These are phyloP conservation scores for Tychaedon coryphoeus DNA, from an alignment of 2,113 vertebrate genomes.

Conservation along the genomic window DNA sequence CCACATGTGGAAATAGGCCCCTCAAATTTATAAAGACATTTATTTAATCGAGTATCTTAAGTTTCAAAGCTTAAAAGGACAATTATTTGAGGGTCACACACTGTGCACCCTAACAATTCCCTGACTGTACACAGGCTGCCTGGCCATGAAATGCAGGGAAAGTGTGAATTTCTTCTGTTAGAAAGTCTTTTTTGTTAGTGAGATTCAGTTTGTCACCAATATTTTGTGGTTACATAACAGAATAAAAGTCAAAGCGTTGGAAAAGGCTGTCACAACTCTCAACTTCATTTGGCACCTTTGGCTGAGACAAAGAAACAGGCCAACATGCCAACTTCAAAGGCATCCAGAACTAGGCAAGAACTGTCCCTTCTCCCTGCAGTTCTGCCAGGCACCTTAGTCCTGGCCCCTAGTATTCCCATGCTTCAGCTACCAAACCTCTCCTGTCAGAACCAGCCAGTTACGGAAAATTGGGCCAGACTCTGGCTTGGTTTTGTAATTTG, in stretches of 20 bases:
- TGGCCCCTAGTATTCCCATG: neutral
- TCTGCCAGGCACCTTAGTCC: neutral
- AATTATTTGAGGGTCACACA: neutral
- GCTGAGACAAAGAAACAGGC: neutral
- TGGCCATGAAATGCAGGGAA: neutral
- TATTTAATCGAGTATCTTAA: neutral
- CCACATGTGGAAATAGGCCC: neutral
- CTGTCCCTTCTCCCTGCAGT: neutral
- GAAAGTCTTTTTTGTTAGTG: neutral
- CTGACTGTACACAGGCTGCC: neutral
- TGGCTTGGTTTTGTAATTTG: neutral
- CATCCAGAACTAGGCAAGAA: neutral
- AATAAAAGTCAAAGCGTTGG: neutral
- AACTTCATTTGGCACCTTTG: neutral
- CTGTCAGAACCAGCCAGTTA: neutral
- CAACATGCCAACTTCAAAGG: neutral
- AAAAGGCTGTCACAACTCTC: neutral
- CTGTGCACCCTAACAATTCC: neutral
- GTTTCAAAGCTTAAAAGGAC: neutral
- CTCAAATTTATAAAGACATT: neutral
- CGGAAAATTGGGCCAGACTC: neutral
- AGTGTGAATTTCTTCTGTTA: neutral
- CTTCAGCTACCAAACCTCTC: neutral
- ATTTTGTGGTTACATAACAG: neutral
- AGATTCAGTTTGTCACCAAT: neutral